Evolutionary conservation across 2,113 vertebrate species (phyloP), one percentile per base, ranked within the genome.

Genomic region (Neopipo cinnamomea): DNA sequence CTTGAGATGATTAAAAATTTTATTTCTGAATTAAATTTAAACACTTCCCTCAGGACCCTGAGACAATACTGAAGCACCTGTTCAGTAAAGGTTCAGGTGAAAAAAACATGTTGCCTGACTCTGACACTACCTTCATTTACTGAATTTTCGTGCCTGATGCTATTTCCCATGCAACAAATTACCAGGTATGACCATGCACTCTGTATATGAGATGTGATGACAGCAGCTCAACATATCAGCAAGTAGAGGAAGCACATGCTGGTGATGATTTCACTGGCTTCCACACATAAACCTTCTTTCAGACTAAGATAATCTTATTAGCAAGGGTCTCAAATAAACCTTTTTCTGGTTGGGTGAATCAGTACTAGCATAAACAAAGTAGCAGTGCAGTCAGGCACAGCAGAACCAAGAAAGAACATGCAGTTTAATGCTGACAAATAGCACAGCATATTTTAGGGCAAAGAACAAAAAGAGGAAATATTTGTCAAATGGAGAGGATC

Each of bases 21-120:
- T 95, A 78, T 84, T 91, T 63, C 68, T 84, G 56, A 78, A 91
- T 89, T 88, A 90, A 94, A 96, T 95, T 88, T 90, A 61, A 93
- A 90, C 55, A 67, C 52, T 77, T 90, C 47, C 37, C 50, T 59
- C 50, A 86, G 71, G 71, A 91, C 24, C 33, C 68, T 59, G 35
- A 86, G 52, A 96, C 55, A 91, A 65, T 68, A 61, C 42, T 86
- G 65, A 92, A 80, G 30, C 68, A 94, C 71, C 75, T 88, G 59
- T 55, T 86, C 55, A 31, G 52, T 41, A 80, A 71, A 77, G 30
- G 20, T 75, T 90, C 39, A 72, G 39, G 31, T 0, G 7, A 66
- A 79, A 44, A 41, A 84, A 61, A 14, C 50, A 23, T 24, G 22
- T 74, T 6, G 2, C 22, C 12, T 77, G 42, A 59, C 79, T 77